Evolutionary conservation across 2,797 vertebrate genomes (phyloP), one percentile per base, ranked within the genome.

Genomic region (Sparus aurata): DNA sequence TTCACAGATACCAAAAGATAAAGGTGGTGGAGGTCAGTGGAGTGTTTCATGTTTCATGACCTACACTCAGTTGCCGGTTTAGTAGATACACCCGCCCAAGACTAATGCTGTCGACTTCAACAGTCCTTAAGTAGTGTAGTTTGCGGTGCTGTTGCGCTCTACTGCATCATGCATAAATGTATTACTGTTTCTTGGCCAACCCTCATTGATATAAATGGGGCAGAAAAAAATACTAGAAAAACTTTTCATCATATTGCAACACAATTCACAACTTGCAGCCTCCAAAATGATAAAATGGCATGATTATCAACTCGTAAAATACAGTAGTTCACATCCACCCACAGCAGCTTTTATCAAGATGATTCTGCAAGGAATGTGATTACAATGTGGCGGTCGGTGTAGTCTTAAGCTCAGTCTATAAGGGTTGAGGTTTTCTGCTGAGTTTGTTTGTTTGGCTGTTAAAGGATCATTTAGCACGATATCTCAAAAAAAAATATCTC

Each of bases 361-460:
- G n/a, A 47, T 41, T 46, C 3, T 64, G 41, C 17, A 46, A 3
- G 38, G 30, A 66, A 65, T 60, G 45, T 58, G 17, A 57, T 55
- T 12, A 47, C 34, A 67, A 2, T 34, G 58, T 18, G 22, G 16
- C 7, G 68, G 60, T 45, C 47, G n/a, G 7, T 46, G 63, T 30
- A 46, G 43, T 54, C 59, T 22, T 15, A 54, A 54, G n/a, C 65
- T 74, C 25, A 77, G 61, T 53, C n/a, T 50, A 15, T 38, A 17
- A 34, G 46, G 30, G n/a, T 27, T 30, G 20, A 5, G 5, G 12
- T 58, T 65, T 72, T 45, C 57, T 52, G 15, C 8, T 10, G 22
- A 12, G 47, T 41, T 49, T 65, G 55, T 85, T 80, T 70, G 54
- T 76, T 74, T 66, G 25, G n/a, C 20, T 47, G 1, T 69, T 20